A percentile compares a stretch with the other conserved stretches of the same genome.
These are phyloP conservation scores for Muscina levida DNA, from an alignment of 2,888 invertebrate genomes.

Conservation along the genomic window DNA sequence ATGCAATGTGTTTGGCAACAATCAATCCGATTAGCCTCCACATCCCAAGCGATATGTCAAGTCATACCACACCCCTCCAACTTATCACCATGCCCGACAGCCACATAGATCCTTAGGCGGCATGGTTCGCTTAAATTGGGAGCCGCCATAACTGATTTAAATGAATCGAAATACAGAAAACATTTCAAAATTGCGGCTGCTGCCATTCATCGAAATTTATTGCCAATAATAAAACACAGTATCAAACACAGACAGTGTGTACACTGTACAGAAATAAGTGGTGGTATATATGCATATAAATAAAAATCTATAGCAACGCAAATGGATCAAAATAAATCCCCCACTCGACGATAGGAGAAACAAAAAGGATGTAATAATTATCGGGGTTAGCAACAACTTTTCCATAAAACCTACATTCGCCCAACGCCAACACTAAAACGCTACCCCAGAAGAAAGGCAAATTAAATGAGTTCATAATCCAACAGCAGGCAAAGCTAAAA, in stretches of 20 bases:
- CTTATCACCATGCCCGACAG: too few relatives aligned
- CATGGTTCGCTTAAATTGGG: constrained; percentile 26
- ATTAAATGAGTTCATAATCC: neutral
- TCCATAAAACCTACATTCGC: neutral
- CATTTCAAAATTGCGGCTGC: constrained; percentile 12
- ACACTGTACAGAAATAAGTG: constrained; percentile 8
- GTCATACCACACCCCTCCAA: neutral
- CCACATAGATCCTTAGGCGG: too few relatives aligned
- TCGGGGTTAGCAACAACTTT: neutral
- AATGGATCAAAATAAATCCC: neutral
- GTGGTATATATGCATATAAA: neutral
- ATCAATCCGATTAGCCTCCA: neutral
- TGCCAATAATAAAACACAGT: constrained; percentile 17
- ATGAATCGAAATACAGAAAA: neutral
- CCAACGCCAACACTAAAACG: too few relatives aligned
- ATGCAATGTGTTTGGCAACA: too few relatives aligned
- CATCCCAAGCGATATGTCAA: neutral
- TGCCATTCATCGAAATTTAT: constrained; percentile 27
- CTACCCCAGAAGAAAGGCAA: too few relatives aligned
- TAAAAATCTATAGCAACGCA: neutral
- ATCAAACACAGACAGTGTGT: neutral
- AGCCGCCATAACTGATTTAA: constrained; percentile 18
- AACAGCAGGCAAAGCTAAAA: too few relatives aligned
- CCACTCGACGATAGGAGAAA: neutral
- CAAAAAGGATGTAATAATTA: neutral